A percentile compares a stretch with the other conserved stretches of the same genome.
Evolutionary conservation across 2,888 invertebrate genomes (phyloP).

Genomic region (Onthophagus sagittarius): DNA sequence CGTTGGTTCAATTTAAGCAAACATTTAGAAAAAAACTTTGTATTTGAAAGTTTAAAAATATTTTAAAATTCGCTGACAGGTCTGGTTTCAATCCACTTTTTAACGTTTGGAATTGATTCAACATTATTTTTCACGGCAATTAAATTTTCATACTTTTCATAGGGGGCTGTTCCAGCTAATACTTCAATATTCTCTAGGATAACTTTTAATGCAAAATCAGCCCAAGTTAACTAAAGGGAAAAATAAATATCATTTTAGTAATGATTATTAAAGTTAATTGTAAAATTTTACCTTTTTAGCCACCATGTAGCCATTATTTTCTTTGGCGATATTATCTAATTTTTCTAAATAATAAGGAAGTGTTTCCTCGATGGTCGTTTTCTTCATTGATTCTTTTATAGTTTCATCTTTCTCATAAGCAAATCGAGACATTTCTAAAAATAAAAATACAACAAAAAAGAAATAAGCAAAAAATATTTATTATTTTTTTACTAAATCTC

Average conservation of each 20-base stretch:
- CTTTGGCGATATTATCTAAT: constrained; percentile 54
- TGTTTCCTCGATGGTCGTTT: constrained; percentile 48
- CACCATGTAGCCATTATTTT: constrained; percentile 58
- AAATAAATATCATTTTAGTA: not conserved
- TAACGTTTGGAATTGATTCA: constrained; percentile 5
- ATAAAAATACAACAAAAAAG: not conserved
- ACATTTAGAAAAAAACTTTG: too few species aligned
- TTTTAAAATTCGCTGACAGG: constrained; percentile 6
- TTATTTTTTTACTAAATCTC: constrained; percentile 48
- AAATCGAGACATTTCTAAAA: constrained; percentile 51
- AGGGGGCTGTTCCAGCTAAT: not conserved
- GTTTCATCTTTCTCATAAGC: constrained; percentile 54
- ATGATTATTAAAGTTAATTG: not conserved
- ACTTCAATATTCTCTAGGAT: not conserved
- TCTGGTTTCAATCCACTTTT: constrained; percentile 9
- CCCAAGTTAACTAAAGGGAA: constrained; percentile 14
- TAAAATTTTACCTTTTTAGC: constrained; percentile 36
- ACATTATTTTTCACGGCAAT: not conserved
- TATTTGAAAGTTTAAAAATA: not conserved
- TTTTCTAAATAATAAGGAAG: constrained; percentile 57
- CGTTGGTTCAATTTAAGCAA: too few species aligned
- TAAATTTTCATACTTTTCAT: not conserved
- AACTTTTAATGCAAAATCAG: not conserved
- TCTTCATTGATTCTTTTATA: constrained; percentile 51
- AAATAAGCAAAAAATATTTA: not conserved